Evolutionary conservation across 2,113 vertebrate species (phyloP), one percentile per base, ranked within the genome.

Genomic region (Chauna torquata): DNA sequence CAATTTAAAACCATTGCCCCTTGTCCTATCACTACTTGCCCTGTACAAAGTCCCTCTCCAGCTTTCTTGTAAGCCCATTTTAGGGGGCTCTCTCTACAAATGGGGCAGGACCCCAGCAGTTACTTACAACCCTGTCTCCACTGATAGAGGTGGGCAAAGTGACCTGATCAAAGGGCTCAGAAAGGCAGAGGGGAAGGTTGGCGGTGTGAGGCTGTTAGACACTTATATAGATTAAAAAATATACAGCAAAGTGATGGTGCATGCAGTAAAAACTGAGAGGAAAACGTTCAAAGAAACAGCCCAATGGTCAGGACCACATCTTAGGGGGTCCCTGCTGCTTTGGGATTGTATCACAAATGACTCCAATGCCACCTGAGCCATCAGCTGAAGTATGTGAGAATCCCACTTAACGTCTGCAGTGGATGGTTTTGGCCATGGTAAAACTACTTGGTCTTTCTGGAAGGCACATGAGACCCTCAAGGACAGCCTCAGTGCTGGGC

Each of bases 351-450:
- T 36, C 28, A 55, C 42, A 79, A 52, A 82, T 84, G 47, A 18
- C 32, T 91, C 68, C 28, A 65, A 55, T 5, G 38, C 3, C 49
- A 74, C 65, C 52, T 30, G 19, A 80, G 66, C 49, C 65, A 69
- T 76, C 66, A 94, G 54, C 22, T 77, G 62, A 82, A 83, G 45
- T 12, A 12, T 23, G 42, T 55, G 55, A 88, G 92, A 82, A 86
- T 54, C 54, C 16, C 55, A 25, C 47, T 78, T 71, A 13, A 52
- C 1, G 3, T 61, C 59, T 65, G 38, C 2, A 3, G 17, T 9
- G 4, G 27, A 36, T 18, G 23, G 34, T 8, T 36, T 28, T 0
- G 4, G 13, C 23, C 0, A 0, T 16, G 40, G 54, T 57, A 69
- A 77, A 94, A 52, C 24, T 11, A 10, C 40, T 65, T 44, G n/a